Evolutionary conservation across 2,797 vertebrate species (phyloP).

Genomic region (Macrochelys suwanniensis): DNA sequence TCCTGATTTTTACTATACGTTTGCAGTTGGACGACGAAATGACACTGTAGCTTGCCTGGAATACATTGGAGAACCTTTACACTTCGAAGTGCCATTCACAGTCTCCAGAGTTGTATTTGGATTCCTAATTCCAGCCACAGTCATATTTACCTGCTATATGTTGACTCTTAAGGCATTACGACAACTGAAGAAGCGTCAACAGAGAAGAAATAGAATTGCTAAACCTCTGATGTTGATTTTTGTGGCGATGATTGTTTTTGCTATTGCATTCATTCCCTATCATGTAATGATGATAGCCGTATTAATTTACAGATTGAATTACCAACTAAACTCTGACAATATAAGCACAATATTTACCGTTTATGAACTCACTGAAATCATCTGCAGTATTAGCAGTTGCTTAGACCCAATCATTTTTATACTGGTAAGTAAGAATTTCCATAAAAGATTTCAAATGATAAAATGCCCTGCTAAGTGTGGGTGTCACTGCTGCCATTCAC

Average conservation of each 20-base stretch:
- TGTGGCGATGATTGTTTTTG: conserved; percentile 82
- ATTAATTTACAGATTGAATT: conserved; percentile 77
- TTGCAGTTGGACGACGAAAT: conserved; percentile 25
- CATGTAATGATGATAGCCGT: conserved; percentile 82
- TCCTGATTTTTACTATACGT: conserved; percentile 80
- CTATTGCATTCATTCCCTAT: conserved; percentile 84
- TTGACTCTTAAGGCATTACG: conserved; percentile 79
- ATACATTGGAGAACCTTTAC: conserved; percentile 70
- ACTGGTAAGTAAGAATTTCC: conserved; percentile 83
- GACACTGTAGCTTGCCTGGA: conserved; percentile 66
- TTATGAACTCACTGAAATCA: conserved; percentile 84
- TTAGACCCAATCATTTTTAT: conserved; percentile 88
- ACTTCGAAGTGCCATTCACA: conserved; percentile 67
- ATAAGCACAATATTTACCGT: conserved; percentile 65
- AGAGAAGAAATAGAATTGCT: conserved; percentile 48
- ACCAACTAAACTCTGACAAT: conserved; percentile 72
- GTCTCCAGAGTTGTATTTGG: conserved; percentile 78
- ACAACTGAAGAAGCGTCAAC: conserved; percentile 63
- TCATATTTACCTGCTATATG: conserved; percentile 82
- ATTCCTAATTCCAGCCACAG: conserved; percentile 81
- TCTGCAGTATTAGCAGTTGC: conserved; percentile 85
- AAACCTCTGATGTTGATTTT: conserved; percentile 84
- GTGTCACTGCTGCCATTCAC: conserved; percentile 41
- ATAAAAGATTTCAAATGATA: conserved; percentile 61
- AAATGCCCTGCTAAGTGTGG: conserved; percentile 42